phyloP scores from a whole-genome alignment of 1,140 invertebrate species.

The Drosophila lacertosa region DNA sequence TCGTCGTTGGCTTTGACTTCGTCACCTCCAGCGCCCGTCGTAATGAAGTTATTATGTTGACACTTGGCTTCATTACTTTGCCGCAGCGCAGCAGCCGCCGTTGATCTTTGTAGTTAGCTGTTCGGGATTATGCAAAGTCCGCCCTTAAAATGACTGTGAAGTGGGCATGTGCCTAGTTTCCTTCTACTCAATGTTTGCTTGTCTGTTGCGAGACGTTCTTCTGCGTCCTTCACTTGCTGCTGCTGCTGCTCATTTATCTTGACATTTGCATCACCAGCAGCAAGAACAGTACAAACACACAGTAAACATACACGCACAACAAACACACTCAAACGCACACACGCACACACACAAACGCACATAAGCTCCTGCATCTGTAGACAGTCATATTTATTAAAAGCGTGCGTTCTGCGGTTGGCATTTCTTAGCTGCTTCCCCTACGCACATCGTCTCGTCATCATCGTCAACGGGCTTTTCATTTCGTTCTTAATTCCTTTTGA shows the following conservation, averaged over 20 bases:
- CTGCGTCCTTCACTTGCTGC: conserved; percentile 10
- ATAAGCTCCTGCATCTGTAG: conserved; percentile 28
- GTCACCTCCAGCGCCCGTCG: conserved; percentile 19
- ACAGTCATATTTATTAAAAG: conserved; percentile 77
- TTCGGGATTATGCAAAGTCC: conserved; percentile 25
- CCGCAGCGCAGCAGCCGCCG: conserved; percentile 31
- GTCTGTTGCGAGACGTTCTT: background rate
- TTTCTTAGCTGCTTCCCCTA: conserved; percentile 23
- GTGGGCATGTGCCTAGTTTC: conserved; percentile 10
- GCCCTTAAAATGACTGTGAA: conserved; percentile 28
- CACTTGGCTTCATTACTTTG: conserved; percentile 70
- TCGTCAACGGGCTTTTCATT: conserved; percentile 76
- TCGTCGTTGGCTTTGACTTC: conserved; percentile 34
- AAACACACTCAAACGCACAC: conserved; percentile 17
- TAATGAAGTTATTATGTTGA: conserved; percentile 81
- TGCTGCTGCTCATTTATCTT: conserved; percentile 67
- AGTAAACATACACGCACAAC: conserved; percentile 45
- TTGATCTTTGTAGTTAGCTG: conserved; percentile 59
- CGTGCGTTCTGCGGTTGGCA: conserved; percentile 63
- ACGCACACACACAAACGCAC: conserved; percentile 22
- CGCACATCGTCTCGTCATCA: conserved; percentile 27
- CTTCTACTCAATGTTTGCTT: conserved; percentile 7
- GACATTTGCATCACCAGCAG: conserved; percentile 66
- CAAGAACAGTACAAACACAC: conserved; percentile 65
- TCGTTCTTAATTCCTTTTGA: conserved; percentile 79